These are phyloP conservation scores for Myotis lucifugus DNA, from an alignment of 2,113 vertebrate species.

Conservation along the genomic window DNA sequence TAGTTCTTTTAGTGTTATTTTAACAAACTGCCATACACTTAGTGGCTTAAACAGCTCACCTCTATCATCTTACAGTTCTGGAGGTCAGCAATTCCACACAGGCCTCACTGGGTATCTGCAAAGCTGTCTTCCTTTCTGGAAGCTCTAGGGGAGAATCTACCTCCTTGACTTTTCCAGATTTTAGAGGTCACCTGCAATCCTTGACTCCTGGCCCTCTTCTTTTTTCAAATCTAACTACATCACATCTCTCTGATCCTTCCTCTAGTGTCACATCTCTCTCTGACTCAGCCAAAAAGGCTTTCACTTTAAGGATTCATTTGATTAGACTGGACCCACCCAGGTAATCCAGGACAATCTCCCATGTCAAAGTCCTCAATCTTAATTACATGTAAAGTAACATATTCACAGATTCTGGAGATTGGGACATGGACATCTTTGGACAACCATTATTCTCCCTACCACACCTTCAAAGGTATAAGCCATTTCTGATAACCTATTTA, in stretches of 20 bases:
- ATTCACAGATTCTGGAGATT: not conserved
- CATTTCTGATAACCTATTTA: not conserved
- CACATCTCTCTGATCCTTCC: not conserved
- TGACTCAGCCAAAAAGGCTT: not conserved
- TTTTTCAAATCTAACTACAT: not conserved
- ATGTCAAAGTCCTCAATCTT: not conserved
- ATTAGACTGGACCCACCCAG: not conserved
- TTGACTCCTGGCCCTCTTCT: not conserved
- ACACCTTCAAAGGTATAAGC: not conserved
- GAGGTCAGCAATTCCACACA: not conserved
- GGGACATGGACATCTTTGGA: not conserved
- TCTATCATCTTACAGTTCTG: not conserved
- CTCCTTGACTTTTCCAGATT: not conserved
- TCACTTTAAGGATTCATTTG: not conserved
- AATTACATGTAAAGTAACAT: not conserved
- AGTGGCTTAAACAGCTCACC: not conserved
- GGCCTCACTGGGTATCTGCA: not conserved
- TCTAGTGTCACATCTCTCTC: not conserved
- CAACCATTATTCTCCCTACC: not conserved
- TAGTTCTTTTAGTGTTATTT: not conserved
- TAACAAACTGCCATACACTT: not conserved
- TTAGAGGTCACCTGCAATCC: not conserved
- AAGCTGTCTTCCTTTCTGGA: not conserved
- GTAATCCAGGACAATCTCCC: not conserved
- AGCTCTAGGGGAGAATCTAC: not conserved